Percentiles rank a stretch among this genome's conserved stretches.
Evolutionary conservation across 1,140 invertebrate species (phyloP).

Genomic region (Myzus persicae): DNA sequence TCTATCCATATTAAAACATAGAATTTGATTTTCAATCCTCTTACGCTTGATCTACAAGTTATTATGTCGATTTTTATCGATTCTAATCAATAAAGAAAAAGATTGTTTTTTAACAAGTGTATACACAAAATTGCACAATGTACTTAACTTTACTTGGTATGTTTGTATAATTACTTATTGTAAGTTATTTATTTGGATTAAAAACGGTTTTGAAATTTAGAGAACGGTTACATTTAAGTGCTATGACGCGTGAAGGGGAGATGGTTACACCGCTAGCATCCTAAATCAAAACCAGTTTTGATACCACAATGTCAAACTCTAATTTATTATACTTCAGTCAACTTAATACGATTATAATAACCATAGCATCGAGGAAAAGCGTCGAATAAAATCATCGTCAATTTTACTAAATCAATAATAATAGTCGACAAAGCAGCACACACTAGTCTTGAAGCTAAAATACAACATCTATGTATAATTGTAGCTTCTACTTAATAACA

Average conservation of each 20-base stretch:
- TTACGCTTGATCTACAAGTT: neutral
- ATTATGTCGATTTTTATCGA: neutral
- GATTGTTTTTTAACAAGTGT: no score
- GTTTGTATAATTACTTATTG: neutral
- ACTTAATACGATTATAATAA: neutral
- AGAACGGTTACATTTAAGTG: neutral
- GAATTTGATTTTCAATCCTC: neutral
- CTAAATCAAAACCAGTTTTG: neutral
- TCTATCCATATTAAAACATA: neutral
- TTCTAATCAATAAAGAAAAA: neutral
- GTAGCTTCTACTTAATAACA: neutral
- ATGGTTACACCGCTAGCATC: neutral
- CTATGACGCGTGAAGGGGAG: neutral
- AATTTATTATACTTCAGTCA: neutral
- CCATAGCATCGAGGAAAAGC: no score
- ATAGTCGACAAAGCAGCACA: neutral
- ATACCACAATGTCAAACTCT: neutral
- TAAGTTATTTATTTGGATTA: neutral
- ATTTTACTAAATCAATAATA: neutral
- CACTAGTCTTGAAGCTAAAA: neutral
- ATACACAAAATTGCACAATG: no score
- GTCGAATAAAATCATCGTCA: neutral
- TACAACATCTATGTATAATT: no score
- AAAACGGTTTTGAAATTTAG: neutral
- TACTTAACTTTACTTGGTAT: neutral